Base-by-base conservation (phyloP, 2,888 invertebrate genomes). In the Nephrotoma flavescens region DNA sequence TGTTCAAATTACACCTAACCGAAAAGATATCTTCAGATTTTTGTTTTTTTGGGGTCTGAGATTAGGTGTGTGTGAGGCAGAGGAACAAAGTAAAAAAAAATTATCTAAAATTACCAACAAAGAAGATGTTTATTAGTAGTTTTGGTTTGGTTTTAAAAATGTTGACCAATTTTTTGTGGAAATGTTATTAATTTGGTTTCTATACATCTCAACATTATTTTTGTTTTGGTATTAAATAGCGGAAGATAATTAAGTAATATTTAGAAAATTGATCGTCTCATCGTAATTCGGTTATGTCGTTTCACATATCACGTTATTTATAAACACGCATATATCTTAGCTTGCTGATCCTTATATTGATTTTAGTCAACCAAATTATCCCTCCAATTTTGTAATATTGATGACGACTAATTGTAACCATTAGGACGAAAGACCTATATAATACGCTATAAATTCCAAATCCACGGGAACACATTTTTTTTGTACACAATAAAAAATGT, bases 1-100 rank as follows among this genome's bases (percentile, higher is more conserved):
- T 84, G 84, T 84, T 84, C 84, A 84, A 84, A 84, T 84, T 84
- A 84, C 84, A 84, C 84, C 42, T 84, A 71, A 31, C 71, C 31
- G 31, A 71, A 9, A 47, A 9, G 31, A 0, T 31, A 31, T 52
- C 15, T 52, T 52, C 11, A 31, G 71, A 31, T 31, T 71, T 57
- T 57, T 52, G 0, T 52, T 52, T 57, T 71, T 71, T 31, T 2
- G 31, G 71, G 71, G 71, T 31, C 71, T 71, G 71, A 71, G 71
- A 71, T 71, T 31, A 71, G 71, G 19, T 71, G 11, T 71, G 71
- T 71, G 71, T 71, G 71, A 71, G 31, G 31, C 71, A 71, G 71
- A 71, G 31, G 31, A 71, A 71, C 71, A 71, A 71, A 71, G 71
- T 31, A 71, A 11, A 31, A 11, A 31, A 71, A 9, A 31, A 71